phyloP scores from a whole-genome alignment of 2,888 invertebrate genomes.

The Xestia xanthographa region DNA sequence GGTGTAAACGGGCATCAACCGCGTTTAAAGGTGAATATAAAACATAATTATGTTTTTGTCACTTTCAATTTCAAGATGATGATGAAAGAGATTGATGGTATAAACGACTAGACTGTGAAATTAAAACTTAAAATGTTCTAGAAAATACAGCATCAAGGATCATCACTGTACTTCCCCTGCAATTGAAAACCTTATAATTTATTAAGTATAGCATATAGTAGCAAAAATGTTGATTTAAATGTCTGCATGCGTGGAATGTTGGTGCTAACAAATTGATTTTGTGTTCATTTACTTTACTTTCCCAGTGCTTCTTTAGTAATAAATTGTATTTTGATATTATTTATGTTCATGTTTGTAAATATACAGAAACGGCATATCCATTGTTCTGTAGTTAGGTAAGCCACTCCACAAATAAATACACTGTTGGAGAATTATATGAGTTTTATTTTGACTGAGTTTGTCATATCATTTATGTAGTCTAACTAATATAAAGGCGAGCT shows the following conservation, averaged over 20 bases:
- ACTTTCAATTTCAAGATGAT: neutral
- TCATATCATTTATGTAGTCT: neutral
- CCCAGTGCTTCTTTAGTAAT: slow-evolving; percentile 68
- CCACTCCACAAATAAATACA: slow-evolving; percentile 84
- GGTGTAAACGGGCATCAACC: neutral
- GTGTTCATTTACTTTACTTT: slow-evolving; percentile 77
- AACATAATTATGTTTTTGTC: neutral
- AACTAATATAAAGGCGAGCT: neutral
- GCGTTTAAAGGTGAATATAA: neutral
- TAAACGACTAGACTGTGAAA: neutral
- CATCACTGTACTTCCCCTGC: slow-evolving; percentile 12
- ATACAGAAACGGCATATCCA: slow-evolving; percentile 89
- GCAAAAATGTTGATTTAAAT: slow-evolving; percentile 55
- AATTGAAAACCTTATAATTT: slow-evolving; percentile 34
- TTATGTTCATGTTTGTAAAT: slow-evolving; percentile 89
- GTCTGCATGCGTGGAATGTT: slow-evolving; percentile 70
- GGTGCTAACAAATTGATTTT: slow-evolving; percentile 79
- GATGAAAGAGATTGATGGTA: neutral
- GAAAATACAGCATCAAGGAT: slow-evolving; percentile 21
- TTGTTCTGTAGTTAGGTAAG: slow-evolving; percentile 87
- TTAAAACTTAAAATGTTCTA: neutral
- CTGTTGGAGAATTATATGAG: slow-evolving; percentile 76
- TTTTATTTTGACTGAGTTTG: slow-evolving; percentile 74
- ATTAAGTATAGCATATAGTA: slow-evolving; percentile 55
- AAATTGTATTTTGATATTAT: slow-evolving; percentile 89